Evolutionary conservation across 92 coral and sea anemone species (phyloP).

Genomic region (Montipora capitata): DNA sequence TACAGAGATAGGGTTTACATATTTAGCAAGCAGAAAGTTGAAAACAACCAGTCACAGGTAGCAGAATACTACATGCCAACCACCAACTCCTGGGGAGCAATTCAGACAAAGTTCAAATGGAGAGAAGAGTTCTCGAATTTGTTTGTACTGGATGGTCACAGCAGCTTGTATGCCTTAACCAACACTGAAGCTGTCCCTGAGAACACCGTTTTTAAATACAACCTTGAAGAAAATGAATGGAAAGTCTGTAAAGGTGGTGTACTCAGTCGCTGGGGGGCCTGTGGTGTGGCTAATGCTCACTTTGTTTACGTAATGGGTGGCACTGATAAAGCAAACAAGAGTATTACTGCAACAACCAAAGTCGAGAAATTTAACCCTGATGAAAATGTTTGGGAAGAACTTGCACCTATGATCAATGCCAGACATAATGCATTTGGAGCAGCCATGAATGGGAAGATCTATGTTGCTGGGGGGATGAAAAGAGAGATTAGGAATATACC

Average conservation of each 20-base stretch:
- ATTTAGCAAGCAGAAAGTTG: neutral
- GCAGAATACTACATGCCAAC: slow-evolving; percentile 3
- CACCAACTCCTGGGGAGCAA: neutral
- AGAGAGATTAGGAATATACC: too few relatives aligned
- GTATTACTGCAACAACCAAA: neutral
- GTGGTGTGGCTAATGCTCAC: neutral
- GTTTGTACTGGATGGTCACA: neutral
- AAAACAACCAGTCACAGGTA: neutral
- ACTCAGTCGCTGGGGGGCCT: neutral
- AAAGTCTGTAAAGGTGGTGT: neutral
- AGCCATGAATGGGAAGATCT: slow-evolving; percentile 33
- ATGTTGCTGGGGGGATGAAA: slow-evolving; percentile 13
- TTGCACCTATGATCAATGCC: slow-evolving; percentile 6
- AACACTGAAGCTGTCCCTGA: neutral
- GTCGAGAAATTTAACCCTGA: neutral
- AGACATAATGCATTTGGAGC: slow-evolving; percentile 21
- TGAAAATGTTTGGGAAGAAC: neutral
- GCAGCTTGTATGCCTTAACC: neutral
- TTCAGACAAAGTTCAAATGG: neutral
- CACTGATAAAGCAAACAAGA: accelerated
- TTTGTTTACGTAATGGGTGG: slow-evolving; percentile 16
- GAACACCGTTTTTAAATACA: neutral
- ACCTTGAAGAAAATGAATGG: neutral
- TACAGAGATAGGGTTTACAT: neutral
- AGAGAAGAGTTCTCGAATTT: neutral